phyloP scores from a whole-genome alignment of 2,113 vertebrate species.

The Osmerus eperlanus region DNA sequence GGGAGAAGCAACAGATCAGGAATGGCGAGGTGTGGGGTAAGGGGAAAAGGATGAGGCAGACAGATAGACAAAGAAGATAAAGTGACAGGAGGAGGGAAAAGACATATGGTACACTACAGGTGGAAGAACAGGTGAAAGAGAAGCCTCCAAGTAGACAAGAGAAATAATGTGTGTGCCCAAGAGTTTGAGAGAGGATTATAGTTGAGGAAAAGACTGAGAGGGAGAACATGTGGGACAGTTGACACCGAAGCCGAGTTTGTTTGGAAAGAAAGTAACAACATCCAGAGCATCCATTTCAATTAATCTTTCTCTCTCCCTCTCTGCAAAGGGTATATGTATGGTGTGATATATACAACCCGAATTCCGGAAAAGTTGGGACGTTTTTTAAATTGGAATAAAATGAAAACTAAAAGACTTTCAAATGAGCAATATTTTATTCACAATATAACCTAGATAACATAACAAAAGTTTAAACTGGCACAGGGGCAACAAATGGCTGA shows the following conservation, averaged over 20 bases:
- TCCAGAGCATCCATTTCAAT: not conserved
- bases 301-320: no score
- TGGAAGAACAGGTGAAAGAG: conserved; percentile 28
- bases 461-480: no score
- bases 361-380: no score
- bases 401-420: no score
- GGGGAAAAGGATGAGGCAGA: conserved; percentile 1
- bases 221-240: not conserved
- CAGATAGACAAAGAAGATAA: not conserved
- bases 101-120: conserved; percentile 43
- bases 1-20: conserved; percentile 4
- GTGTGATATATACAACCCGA: no score
- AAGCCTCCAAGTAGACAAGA: not conserved
- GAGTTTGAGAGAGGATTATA: not conserved
- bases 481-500: no score
- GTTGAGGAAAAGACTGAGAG: conserved; percentile 4
- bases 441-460: no score
- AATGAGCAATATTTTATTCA: no score
- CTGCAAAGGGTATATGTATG: no score
- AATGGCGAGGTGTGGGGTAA: not conserved
- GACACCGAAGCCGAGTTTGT: not conserved
- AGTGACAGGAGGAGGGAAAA: conserved; percentile 5
- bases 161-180: not conserved
- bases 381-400: no score
- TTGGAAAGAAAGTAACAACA: not conserved